Evolutionary conservation across 2,113 vertebrate genomes (phyloP).

Genomic region (Lutjanus erythropterus): DNA sequence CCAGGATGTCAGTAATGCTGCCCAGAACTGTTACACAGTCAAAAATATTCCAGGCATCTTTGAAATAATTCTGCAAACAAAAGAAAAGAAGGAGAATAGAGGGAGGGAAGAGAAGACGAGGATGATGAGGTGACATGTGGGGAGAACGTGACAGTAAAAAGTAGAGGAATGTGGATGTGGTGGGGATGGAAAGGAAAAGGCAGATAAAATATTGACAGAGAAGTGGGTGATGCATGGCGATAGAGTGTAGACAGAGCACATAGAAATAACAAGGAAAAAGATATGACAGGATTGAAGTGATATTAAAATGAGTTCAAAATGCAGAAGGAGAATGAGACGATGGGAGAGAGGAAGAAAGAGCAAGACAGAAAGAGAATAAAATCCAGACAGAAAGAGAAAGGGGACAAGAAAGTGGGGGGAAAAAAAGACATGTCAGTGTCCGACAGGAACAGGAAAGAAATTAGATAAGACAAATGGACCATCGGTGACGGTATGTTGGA

Average conservation of each 20-base stretch:
- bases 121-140: neutral
- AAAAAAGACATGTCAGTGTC: constrained; percentile 51
- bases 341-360: neutral
- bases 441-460: constrained; percentile 53
- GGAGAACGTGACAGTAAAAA: constrained; percentile 1
- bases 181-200: neutral
- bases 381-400: constrained; percentile 28
- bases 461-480: constrained; percentile 70
- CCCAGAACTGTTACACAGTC: constrained; percentile 98
- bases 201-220: constrained; percentile 11
- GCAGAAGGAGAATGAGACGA: neutral
- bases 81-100: neutral
- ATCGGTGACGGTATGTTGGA: constrained; percentile 50
- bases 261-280: constrained; percentile 7
- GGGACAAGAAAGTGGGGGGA: constrained; percentile 15
- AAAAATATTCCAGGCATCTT: constrained; percentile 97
- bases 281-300: neutral
- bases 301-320: neutral
- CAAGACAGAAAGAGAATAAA: neutral
- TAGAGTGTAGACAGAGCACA: neutral
- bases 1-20: constrained; percentile 97
- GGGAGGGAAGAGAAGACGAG: neutral
- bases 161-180: neutral
- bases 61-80: constrained; percentile 94
- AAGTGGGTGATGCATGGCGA: constrained; percentile 15